Evolutionary conservation across 2,888 invertebrate species (phyloP).

Genomic region (Caenorhabditis sp.): DNA sequence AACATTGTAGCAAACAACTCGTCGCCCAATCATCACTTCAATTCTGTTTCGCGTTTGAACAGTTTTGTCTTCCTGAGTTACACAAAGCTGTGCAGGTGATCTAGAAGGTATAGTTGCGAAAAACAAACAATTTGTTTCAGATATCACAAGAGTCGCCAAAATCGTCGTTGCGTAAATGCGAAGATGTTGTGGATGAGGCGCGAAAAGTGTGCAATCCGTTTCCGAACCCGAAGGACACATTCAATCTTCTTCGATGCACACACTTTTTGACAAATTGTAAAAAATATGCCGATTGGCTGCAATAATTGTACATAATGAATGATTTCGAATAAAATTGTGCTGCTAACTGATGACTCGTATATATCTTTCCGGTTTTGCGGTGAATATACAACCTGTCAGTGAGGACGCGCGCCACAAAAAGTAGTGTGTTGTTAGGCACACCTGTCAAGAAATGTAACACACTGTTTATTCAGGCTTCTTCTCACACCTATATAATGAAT

Average conservation of each 20-base stretch:
- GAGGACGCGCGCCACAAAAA: too few relatives aligned
- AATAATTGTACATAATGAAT: not conserved
- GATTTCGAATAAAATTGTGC: too few relatives aligned
- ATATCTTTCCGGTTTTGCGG: too few relatives aligned
- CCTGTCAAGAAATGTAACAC: too few relatives aligned
- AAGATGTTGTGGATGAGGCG: constrained; percentile 56
- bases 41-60: constrained; percentile 56
- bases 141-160: constrained; percentile 24
- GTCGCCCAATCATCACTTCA: constrained; percentile 33
- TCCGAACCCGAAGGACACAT: constrained; percentile 52
- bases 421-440: too few relatives aligned
- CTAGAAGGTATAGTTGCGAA: not conserved
- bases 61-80: constrained; percentile 52
- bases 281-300: constrained; percentile 57
- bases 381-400: too few relatives aligned
- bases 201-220: constrained; percentile 59
- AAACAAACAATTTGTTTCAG: not conserved
- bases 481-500: too few relatives aligned
- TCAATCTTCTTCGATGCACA: constrained; percentile 56
- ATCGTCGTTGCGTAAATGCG: constrained; percentile 46
- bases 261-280: constrained; percentile 56
- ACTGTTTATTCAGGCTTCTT: too few relatives aligned
- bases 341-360: too few relatives aligned
- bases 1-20: constrained; percentile 32
- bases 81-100: constrained; percentile 27